Evolutionary conservation across 2,113 vertebrate species (phyloP).

Genomic region (Paraplagusia blochii): DNA sequence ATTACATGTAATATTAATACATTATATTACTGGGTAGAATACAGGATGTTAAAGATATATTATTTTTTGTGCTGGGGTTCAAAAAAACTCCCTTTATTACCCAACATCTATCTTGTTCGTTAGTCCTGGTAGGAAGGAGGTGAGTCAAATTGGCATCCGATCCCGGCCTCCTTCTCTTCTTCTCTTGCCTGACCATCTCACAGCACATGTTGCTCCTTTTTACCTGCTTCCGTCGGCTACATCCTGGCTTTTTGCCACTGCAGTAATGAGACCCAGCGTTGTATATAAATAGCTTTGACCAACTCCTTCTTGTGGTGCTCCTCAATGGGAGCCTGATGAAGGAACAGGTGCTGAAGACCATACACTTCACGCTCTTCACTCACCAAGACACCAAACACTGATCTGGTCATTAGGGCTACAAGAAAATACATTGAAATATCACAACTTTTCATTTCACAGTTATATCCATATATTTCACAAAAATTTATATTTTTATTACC

Average conservation of each 20-base stretch:
- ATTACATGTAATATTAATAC: too few species aligned
- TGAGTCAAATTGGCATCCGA: conserved; percentile 49
- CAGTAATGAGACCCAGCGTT: conserved; percentile 62
- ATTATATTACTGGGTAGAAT: too few species aligned
- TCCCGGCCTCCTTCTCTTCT: conserved; percentile 47
- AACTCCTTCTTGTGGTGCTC: conserved; percentile 51
- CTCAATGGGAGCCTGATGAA: conserved; percentile 63
- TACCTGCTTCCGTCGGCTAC: conserved; percentile 58
- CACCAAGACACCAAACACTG: background rate
- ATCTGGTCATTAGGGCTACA: conserved; percentile 8
- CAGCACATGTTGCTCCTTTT: conserved; percentile 55
- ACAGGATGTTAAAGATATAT: too few species aligned
- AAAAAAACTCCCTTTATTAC: too few species aligned
- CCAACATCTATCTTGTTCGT: too few species aligned
- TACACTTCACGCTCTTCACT: conserved; percentile 15
- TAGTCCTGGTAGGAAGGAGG: conserved; percentile 20
- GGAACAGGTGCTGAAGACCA: conserved; percentile 64
- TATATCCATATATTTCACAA: too few species aligned
- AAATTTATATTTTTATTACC: too few species aligned
- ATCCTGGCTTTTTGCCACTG: conserved; percentile 57
- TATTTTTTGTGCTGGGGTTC: too few species aligned
- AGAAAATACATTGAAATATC: too few species aligned
- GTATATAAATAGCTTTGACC: conserved; percentile 71
- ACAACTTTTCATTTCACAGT: too few species aligned
- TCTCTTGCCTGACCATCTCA: conserved; percentile 54